Conservation (phyloP, 2,113 vertebrate genomes). For the Hippopotamus amphibius region DNA sequence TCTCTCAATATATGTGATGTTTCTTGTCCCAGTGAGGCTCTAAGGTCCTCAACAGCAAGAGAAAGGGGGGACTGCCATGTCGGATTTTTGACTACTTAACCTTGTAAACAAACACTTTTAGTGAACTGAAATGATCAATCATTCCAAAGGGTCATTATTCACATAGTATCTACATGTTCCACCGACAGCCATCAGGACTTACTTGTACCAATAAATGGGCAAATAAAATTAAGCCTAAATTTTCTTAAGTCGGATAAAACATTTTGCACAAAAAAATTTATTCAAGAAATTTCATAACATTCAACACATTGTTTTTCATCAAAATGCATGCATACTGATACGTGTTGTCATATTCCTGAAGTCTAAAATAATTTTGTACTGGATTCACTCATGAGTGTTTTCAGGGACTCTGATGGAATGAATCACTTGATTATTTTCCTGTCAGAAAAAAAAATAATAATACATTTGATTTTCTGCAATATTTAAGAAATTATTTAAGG, state of each 20-base stretch:
- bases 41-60: background rate
- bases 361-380: background rate
- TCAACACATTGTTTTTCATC: background rate
- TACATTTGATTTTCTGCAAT: background rate
- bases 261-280: background rate
- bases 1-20: background rate
- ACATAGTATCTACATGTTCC: background rate
- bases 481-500: background rate
- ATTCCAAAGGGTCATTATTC: background rate
- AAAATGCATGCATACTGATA: background rate
- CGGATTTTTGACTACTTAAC: background rate
- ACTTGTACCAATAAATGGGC: background rate
- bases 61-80: background rate
- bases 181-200: background rate
- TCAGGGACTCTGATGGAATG: background rate
- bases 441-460: background rate
- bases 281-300: background rate
- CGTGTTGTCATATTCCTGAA: background rate
- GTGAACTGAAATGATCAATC: background rate
- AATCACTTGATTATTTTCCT: background rate
- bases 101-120: constrained; percentile 34
- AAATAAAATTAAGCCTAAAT: background rate
- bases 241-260: background rate
- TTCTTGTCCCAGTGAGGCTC: background rate
- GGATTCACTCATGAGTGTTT: background rate